Evolutionary conservation across 1,140 invertebrate species (phyloP).

Genomic region (Bombus pyrosoma): DNA sequence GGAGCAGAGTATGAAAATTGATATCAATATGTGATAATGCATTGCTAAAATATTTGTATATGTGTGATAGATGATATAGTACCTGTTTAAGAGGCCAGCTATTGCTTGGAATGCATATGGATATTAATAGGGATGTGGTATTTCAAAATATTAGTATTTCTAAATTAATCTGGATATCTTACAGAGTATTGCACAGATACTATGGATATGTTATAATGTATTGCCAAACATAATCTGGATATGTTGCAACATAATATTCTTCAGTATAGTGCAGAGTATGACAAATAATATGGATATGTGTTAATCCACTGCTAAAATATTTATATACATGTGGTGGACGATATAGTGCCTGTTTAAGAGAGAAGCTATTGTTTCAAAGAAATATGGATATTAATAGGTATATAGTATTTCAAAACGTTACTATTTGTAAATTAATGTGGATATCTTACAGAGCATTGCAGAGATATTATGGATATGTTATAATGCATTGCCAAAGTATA

Average conservation of each 20-base stretch:
- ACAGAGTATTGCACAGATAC: neutral
- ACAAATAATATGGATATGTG: neutral
- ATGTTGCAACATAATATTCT: neutral
- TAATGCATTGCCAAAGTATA: no score
- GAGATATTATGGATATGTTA: no score
- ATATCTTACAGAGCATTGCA: no score
- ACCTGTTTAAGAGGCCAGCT: rapidly evolving
- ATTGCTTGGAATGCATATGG: rapidly evolving
- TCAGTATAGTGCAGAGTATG: neutral
- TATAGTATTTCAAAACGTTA: no score
- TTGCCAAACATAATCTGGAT: neutral
- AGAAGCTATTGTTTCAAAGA: no score
- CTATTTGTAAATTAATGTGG: no score
- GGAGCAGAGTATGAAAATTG: rapidly evolving
- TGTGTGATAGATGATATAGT: rapidly evolving
- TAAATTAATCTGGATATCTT: neutral
- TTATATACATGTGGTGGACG: no score
- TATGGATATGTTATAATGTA: neutral
- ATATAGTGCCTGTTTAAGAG: no score
- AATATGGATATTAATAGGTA: no score
- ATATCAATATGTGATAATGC: no score
- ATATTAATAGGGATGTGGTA: no score
- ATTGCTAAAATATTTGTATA: no score
- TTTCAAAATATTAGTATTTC: neutral
- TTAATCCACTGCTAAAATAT: neutral